Conservation (phyloP, 2,888 invertebrate genomes). For the Fragum sueziense region DNA sequence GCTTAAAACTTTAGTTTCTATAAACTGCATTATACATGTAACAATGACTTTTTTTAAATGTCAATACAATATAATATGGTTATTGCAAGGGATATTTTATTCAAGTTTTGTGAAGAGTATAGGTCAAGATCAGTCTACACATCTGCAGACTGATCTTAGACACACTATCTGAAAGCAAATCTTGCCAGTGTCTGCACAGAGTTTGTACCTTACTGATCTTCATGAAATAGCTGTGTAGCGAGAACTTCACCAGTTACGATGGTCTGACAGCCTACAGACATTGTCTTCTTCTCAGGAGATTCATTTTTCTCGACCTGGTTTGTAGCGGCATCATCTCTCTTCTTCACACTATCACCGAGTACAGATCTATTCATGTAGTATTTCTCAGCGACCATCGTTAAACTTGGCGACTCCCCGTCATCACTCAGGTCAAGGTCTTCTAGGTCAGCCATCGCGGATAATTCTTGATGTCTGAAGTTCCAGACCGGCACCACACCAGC, state of each 20-base stretch:
- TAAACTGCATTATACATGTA: too few species aligned
- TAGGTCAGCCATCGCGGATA: slow-evolving; percentile 74
- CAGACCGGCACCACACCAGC: slow-evolving; percentile 81
- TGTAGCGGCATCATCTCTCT: slow-evolving; percentile 12
- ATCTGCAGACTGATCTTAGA: too few species aligned
- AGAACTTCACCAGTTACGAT: slow-evolving; percentile 82
- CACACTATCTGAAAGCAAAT: too few species aligned
- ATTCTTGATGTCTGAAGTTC: slow-evolving; percentile 78
- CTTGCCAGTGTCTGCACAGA: too few species aligned
- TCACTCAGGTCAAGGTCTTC: slow-evolving; percentile 77
- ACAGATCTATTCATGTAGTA: slow-evolving; percentile 81
- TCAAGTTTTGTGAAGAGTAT: too few species aligned
- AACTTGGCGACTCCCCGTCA: slow-evolving; percentile 69
- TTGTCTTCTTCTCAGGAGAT: slow-evolving; percentile 58
- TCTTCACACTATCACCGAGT: slow-evolving; percentile 71
- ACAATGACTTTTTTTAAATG: too few species aligned
- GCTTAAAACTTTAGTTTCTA: too few species aligned
- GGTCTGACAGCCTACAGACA: slow-evolving; percentile 79
- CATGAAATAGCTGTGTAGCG: slow-evolving; percentile 82
- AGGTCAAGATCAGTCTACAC: too few species aligned
- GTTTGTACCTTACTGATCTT: slow-evolving; percentile 68
- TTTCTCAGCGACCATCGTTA: slow-evolving; percentile 81
- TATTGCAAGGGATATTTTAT: too few species aligned
- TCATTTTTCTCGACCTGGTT: slow-evolving; percentile 16
- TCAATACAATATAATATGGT: too few species aligned